A percentile compares a stretch with the other conserved stretches of the same genome.
Evolutionary conservation across 2,888 invertebrate genomes (phyloP).

Genomic region (Cryptocephalus primarius): DNA sequence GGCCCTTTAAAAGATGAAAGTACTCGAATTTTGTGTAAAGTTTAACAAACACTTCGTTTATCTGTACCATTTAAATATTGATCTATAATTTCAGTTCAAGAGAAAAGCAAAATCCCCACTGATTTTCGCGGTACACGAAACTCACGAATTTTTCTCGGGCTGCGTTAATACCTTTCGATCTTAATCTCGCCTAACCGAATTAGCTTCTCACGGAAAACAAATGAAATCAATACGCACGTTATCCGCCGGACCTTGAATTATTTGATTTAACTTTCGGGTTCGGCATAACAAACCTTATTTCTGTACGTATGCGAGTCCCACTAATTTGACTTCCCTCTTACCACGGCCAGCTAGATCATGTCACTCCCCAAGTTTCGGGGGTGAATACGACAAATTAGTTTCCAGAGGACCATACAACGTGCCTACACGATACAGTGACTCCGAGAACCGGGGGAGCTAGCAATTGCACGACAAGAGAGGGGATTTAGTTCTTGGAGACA

Average conservation of each 20-base stretch:
- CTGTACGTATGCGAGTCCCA: constrained; percentile 9
- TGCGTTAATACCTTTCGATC: too few relatives aligned
- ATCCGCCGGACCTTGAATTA: constrained; percentile 4
- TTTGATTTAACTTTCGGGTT: constrained; percentile 9
- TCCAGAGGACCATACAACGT: constrained; percentile 14
- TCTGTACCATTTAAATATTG: too few relatives aligned
- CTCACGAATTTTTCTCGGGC: too few relatives aligned
- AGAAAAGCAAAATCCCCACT: too few relatives aligned
- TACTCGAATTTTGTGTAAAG: too few relatives aligned
- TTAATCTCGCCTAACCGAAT: constrained; percentile 1
- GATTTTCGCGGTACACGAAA: too few relatives aligned
- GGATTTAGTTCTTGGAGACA: too few relatives aligned
- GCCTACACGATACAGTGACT: constrained; percentile 8
- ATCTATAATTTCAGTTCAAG: too few relatives aligned
- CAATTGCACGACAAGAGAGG: too few relatives aligned
- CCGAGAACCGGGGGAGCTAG: background rate
- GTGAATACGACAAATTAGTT: constrained; percentile 29
- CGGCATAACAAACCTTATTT: constrained; percentile 10
- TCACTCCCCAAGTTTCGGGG: constrained; percentile 25
- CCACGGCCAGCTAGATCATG: constrained; percentile 19
- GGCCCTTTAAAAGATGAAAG: too few relatives aligned
- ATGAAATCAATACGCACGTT: constrained; percentile 3
- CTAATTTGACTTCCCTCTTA: constrained; percentile 18
- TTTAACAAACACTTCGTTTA: too few relatives aligned
- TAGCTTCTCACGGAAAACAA: constrained; percentile 2